Conservation (phyloP, 92 coral and sea anemone genomes). For the Galaxea fascicularis region DNA sequence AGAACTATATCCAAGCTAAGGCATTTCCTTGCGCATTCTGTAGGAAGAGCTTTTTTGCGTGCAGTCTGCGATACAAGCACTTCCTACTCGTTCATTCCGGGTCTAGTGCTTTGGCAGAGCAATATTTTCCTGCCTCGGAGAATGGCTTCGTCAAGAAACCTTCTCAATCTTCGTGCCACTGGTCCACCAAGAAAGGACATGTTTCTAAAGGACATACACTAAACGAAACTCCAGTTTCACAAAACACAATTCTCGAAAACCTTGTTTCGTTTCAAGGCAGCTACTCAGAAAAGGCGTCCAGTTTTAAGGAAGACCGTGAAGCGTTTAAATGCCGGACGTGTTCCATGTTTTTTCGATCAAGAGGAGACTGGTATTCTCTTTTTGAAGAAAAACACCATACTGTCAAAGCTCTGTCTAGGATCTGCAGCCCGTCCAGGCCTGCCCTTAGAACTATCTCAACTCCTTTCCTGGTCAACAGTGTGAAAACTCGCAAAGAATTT, state of each 20-base stretch:
- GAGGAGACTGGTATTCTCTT: background rate
- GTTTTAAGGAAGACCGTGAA: background rate
- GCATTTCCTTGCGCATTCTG: conserved; percentile 24
- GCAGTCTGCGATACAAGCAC: conserved; percentile 10
- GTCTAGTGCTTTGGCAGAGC: background rate
- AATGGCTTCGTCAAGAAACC: background rate
- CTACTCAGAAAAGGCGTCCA: background rate
- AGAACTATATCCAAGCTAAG: background rate
- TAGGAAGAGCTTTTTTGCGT: conserved; percentile 7
- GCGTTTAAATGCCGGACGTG: background rate
- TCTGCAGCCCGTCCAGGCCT: conserved; percentile 1
- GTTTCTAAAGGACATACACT: background rate
- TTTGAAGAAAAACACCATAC: background rate
- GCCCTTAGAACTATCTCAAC: conserved; percentile 16
- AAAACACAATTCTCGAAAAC: background rate
- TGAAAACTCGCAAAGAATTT: background rate
- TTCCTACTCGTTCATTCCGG: conserved; percentile 19
- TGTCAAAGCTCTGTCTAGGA: background rate
- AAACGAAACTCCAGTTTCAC: background rate
- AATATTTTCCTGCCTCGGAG: background rate
- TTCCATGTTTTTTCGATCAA: background rate
- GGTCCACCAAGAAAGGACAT: background rate
- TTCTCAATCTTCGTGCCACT: background rate
- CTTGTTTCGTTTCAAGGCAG: background rate
- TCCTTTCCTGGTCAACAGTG: background rate